A percentile compares a stretch with the other conserved stretches of the same genome.
These are phyloP conservation scores for Tautogolabrus adspersus DNA, from an alignment of 2,113 vertebrate species.

Conservation along the genomic window DNA sequence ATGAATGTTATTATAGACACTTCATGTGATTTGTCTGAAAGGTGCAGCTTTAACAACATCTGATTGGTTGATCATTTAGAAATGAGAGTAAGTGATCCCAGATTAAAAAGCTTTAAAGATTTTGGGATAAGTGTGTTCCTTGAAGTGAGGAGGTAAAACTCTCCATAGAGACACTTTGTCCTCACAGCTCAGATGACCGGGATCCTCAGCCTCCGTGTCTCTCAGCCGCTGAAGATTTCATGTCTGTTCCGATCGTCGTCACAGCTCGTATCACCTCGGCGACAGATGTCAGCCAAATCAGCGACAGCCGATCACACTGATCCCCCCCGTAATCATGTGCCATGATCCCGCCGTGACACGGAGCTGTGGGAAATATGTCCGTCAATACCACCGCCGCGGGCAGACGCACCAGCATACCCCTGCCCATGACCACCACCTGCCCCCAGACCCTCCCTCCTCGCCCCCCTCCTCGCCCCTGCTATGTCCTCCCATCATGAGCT, in stretches of 20 bases:
- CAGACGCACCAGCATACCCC: conserved; percentile 66
- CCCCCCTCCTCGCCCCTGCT: not conserved
- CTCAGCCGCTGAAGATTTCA: conserved; percentile 81
- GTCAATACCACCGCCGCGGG: conserved; percentile 51
- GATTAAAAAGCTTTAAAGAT: no score
- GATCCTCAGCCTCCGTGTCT: conserved; percentile 63
- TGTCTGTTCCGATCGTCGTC: conserved; percentile 88
- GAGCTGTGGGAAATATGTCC: conserved; percentile 81
- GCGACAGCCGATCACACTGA: conserved; percentile 92
- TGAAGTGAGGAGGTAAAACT: not conserved
- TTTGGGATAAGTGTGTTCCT: no score
- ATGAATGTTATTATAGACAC: no score
- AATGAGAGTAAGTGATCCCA: no score
- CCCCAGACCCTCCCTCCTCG: not conserved
- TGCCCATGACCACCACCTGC: conserved; percentile 50
- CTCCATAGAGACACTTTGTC: not conserved
- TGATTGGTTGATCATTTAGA: no score
- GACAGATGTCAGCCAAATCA: conserved; percentile 96
- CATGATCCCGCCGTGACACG: conserved; percentile 83
- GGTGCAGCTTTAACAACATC: no score
- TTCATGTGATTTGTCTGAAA: no score
- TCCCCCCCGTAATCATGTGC: conserved; percentile 86
- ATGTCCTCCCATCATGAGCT: conserved; percentile 23
- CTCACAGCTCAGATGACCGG: not conserved
- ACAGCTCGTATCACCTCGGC: conserved; percentile 89